Evolutionary conservation across 2,797 vertebrate genomes (phyloP).

Genomic region (Somateria mollissima): DNA sequence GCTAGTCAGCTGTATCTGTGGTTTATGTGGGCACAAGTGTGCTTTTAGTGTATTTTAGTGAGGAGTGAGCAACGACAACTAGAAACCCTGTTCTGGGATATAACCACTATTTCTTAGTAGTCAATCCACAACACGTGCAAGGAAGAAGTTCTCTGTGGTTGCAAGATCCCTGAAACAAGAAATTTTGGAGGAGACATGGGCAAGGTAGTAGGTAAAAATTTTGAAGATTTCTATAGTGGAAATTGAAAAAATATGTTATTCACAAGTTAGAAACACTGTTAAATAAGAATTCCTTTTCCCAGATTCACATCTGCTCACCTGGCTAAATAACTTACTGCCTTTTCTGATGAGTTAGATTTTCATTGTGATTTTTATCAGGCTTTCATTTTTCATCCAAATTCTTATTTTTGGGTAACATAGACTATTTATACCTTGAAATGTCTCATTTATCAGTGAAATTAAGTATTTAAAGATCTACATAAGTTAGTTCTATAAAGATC

Average conservation of each 20-base stretch:
- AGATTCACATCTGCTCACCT: not conserved
- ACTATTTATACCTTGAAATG: not conserved
- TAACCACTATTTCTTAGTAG: not conserved
- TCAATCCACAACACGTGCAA: not conserved
- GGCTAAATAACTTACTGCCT: not conserved
- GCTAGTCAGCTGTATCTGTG: not conserved
- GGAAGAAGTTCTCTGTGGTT: not conserved
- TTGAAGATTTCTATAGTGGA: not conserved
- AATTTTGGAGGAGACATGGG: not conserved
- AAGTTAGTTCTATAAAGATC: not conserved
- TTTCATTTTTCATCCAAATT: not conserved
- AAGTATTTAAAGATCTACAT: not conserved
- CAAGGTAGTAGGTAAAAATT: not conserved
- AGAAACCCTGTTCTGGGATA: not conserved
- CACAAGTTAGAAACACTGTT: not conserved
- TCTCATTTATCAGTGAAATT: slow-evolving; percentile 18
- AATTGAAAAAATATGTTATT: not conserved
- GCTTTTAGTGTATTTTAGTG: not conserved
- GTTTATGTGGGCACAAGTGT: not conserved
- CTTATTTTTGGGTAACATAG: not conserved
- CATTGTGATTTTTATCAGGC: not conserved
- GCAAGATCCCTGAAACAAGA: not conserved
- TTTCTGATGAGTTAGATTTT: not conserved
- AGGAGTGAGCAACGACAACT: not conserved
- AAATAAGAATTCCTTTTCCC: not conserved